These are phyloP conservation scores for Eustalomyia histrio DNA, from an alignment of 2,888 invertebrate genomes.

Conservation along the genomic window DNA sequence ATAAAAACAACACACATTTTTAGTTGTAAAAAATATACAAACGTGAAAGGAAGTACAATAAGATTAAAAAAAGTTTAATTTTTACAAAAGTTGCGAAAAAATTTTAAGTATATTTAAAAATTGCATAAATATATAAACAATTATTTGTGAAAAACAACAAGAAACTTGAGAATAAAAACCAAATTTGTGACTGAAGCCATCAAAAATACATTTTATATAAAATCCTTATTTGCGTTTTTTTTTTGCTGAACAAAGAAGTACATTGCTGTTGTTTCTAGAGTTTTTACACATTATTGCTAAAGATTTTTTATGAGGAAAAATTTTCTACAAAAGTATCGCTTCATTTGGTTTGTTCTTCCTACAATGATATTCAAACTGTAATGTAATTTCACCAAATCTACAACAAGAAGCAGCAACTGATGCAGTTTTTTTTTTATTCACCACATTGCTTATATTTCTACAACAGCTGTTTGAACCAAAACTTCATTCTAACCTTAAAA, in stretches of 20 bases:
- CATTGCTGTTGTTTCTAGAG: neutral
- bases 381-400: slow-evolving; percentile 27
- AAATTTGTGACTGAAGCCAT: too few relatives aligned
- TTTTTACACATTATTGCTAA: too few relatives aligned
- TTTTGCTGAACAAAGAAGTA: neutral
- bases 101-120: neutral
- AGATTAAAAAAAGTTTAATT: neutral
- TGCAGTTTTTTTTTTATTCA: neutral
- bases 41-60: slow-evolving; percentile 27
- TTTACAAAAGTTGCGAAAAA: neutral
- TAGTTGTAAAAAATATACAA: slow-evolving; percentile 46
- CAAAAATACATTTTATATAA: too few relatives aligned
- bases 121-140: neutral
- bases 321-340: neutral
- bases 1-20: slow-evolving; percentile 22
- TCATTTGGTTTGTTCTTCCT: neutral
- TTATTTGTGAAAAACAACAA: too few relatives aligned
- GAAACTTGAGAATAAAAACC: too few relatives aligned
- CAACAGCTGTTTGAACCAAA: slow-evolving; percentile 22
- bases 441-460: slow-evolving; percentile 5
- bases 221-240: too few relatives aligned
- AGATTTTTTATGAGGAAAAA: too few relatives aligned
- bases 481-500: neutral
- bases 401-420: slow-evolving; percentile 37
- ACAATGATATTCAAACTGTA: slow-evolving; percentile 42